These are phyloP conservation scores for Corynorhinus townsendii DNA, from an alignment of 2,113 vertebrate species.

Conservation along the genomic window DNA sequence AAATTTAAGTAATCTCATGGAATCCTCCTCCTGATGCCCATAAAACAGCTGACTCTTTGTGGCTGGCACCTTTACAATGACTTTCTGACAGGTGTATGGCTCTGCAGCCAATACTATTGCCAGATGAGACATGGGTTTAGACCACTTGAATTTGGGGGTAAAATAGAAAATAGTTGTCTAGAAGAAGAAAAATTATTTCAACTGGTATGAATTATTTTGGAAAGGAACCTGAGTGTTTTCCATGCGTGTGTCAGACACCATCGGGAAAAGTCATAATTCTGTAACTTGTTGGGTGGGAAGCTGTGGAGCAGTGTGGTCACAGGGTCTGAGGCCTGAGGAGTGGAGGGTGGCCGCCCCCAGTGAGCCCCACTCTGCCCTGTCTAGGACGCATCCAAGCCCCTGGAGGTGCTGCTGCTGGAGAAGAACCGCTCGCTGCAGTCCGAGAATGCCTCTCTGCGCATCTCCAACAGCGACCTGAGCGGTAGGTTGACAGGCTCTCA, in stretches of 20 bases:
- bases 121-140: not conserved
- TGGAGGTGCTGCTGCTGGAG: conserved; percentile 97
- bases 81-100: not conserved
- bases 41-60: not conserved
- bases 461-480: conserved; percentile 95
- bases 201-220: not conserved
- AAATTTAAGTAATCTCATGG: conserved; percentile 43
- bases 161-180: not conserved
- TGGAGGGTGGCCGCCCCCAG: not conserved
- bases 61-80: not conserved
- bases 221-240: not conserved
- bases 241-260: not conserved
- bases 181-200: not conserved
- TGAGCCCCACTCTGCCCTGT: conserved; percentile 65
- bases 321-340: not conserved
- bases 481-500: conserved; percentile 85
- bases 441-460: conserved; percentile 93
- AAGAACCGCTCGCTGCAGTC: conserved; percentile 97
- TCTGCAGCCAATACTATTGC: not conserved
- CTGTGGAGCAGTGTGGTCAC: not conserved
- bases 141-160: not conserved
- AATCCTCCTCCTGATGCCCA: not conserved
- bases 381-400: conserved; percentile 92
- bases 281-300: rapidly evolving
- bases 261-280: not conserved